Percentiles rank a stretch among this genome's conserved stretches.
These are phyloP conservation scores for Pomacea canaliculata DNA, from an alignment of 2,888 invertebrate species.

Conservation along the genomic window DNA sequence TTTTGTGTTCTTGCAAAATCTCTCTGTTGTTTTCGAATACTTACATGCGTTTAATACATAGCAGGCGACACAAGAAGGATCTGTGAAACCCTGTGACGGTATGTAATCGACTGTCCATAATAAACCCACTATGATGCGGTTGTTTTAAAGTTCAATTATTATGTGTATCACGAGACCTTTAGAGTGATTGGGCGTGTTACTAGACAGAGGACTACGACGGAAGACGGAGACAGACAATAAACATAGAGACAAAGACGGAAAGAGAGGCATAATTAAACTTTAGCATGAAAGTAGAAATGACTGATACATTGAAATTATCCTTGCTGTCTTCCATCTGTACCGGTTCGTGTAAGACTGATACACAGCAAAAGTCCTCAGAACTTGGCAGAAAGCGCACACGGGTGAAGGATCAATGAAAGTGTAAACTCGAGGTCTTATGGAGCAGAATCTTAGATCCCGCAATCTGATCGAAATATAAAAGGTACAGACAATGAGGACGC, in stretches of 20 bases:
- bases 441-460: too few relatives aligned
- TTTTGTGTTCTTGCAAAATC: too few relatives aligned
- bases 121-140: neutral
- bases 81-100: conserved; percentile 79
- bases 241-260: neutral
- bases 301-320: too few relatives aligned
- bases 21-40: conserved; percentile 39
- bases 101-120: neutral
- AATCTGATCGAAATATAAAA: too few relatives aligned
- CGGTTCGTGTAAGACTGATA: too few relatives aligned
- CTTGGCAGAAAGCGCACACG: too few relatives aligned
- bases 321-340: too few relatives aligned
- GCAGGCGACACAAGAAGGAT: conserved; percentile 73
- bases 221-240: neutral
- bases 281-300: neutral
- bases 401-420: too few relatives aligned
- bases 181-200: neutral
- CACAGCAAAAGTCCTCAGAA: too few relatives aligned
- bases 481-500: too few relatives aligned
- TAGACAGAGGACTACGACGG: neutral
- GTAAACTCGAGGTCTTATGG: too few relatives aligned
- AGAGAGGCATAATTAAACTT: neutral
- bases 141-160: neutral
- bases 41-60: conserved; percentile 14
- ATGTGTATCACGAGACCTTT: too few relatives aligned